Conservation (phyloP, 2,113 vertebrate genomes). For the Antigone vipio region DNA sequence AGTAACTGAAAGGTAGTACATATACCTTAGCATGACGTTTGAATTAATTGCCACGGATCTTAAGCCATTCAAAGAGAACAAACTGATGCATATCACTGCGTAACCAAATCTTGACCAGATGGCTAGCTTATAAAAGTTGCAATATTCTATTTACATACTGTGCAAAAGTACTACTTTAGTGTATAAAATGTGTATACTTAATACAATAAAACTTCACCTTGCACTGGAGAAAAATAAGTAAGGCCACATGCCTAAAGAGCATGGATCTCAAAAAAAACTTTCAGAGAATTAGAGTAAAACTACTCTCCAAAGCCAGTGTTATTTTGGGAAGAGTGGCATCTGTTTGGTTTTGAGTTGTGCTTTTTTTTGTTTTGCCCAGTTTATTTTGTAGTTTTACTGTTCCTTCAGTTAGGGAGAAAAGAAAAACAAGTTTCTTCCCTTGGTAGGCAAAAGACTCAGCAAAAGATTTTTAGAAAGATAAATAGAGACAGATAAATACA, state of each 20-base stretch:
- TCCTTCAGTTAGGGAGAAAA: not conserved
- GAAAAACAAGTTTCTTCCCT: not conserved
- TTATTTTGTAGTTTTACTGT: not conserved
- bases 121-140: not conserved
- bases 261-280: not conserved
- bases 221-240: not conserved
- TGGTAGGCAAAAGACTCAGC: not conserved
- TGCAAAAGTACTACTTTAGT: not conserved
- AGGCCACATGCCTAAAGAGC: not conserved
- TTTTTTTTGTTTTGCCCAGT: not conserved
- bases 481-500: not conserved
- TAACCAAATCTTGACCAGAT: not conserved
- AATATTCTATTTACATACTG: not conserved
- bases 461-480: not conserved
- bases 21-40: not conserved
- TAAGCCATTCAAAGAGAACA: not conserved
- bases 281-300: not conserved
- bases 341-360: not conserved
- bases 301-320: not conserved
- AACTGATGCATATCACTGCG: not conserved
- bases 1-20: not conserved
- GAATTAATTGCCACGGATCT: constrained; percentile 8
- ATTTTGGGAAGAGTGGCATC: not conserved
- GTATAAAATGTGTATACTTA: not conserved
- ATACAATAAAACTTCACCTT: not conserved